Conservation (phyloP, 2,113 vertebrate genomes). For the Tricholaema leucomelas region DNA sequence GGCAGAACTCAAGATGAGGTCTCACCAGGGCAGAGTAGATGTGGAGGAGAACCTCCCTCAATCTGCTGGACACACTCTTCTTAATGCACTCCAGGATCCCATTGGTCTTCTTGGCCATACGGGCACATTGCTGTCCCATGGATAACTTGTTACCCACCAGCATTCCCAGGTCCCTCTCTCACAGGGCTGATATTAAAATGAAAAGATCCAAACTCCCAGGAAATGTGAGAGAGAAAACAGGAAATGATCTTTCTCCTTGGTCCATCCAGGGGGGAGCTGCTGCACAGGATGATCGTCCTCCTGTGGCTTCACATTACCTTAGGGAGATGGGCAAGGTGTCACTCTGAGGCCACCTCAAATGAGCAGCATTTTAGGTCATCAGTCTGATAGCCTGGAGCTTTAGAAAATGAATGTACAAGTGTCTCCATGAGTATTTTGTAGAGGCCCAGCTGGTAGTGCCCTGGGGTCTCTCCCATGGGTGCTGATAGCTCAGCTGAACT, state of each 20-base stretch:
- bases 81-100: too few relatives aligned
- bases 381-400: neutral
- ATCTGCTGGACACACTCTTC: too few relatives aligned
- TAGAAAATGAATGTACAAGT: neutral
- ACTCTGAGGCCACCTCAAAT: neutral
- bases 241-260: neutral
- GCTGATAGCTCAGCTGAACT: neutral
- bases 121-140: too few relatives aligned
- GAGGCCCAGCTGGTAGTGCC: rapidly evolving
- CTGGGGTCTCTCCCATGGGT: neutral
- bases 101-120: too few relatives aligned
- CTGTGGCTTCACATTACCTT: neutral
- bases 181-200: neutral
- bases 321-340: neutral
- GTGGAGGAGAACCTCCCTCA: too few relatives aligned
- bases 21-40: too few relatives aligned
- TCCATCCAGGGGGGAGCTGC: neutral
- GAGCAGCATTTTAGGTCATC: neutral
- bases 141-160: too few relatives aligned
- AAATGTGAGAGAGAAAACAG: rapidly evolving
- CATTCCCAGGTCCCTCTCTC: too few relatives aligned
- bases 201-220: neutral
- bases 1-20: too few relatives aligned
- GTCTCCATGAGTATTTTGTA: neutral
- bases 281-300: neutral